Percentiles rank a stretch among this genome's conserved stretches.
Evolutionary conservation across 2,797 vertebrate species (phyloP).

Genomic region (Rhinogobio ventralis): DNA sequence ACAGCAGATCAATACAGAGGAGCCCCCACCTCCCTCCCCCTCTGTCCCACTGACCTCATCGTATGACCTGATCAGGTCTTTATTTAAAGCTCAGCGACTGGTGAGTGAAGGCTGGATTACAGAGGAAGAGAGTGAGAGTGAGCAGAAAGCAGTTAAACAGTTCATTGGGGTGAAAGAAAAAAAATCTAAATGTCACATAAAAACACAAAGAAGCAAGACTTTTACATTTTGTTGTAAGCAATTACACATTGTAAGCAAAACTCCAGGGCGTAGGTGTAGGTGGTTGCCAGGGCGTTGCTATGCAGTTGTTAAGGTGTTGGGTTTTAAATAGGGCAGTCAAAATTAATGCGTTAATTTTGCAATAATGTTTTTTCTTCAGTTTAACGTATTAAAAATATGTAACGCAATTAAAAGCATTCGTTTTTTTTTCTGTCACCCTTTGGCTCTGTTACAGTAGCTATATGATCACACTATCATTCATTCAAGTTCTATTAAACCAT

Average conservation of each 20-base stretch:
- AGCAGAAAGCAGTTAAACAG: constrained; percentile 3
- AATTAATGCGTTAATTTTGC: background rate
- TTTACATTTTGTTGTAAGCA: too few relatives aligned
- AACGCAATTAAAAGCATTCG: background rate
- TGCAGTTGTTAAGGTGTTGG: background rate
- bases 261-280: too few relatives aligned
- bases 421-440: background rate
- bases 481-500: background rate
- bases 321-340: background rate
- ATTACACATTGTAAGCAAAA: too few relatives aligned
- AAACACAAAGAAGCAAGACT: background rate
- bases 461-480: background rate
- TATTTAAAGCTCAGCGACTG: constrained; percentile 59
- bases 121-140: constrained; percentile 21
- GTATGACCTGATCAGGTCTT: constrained; percentile 60
- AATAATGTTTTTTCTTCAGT: background rate
- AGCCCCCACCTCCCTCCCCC: constrained; percentile 30
- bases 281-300: background rate
- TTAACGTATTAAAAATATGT: background rate
- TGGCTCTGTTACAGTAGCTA: background rate
- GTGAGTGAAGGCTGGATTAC: constrained; percentile 51
- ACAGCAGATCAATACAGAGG: constrained; percentile 76
- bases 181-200: background rate
- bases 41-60: constrained; percentile 58
- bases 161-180: background rate